phyloP scores from a whole-genome alignment of 2,888 invertebrate genomes.

The Diarsia dahlii region DNA sequence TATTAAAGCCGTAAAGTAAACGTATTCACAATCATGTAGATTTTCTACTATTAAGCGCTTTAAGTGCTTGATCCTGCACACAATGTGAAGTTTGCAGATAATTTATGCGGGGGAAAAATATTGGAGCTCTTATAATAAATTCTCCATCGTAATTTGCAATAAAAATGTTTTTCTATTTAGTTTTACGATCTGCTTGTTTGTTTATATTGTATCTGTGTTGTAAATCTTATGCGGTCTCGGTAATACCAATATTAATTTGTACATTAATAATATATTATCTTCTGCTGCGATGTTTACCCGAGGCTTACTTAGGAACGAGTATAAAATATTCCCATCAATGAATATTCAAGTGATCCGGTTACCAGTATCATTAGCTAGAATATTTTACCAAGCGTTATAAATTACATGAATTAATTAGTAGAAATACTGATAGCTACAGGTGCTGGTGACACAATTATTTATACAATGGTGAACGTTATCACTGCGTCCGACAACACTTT shows the following conservation, averaged over 20 bases:
- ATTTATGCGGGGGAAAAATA: background rate
- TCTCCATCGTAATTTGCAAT: constrained; percentile 21
- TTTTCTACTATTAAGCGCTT: constrained; percentile 1
- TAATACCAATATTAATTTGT: constrained; percentile 12
- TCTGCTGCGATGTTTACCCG: constrained; percentile 9
- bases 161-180: constrained; percentile 38
- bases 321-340: constrained; percentile 25
- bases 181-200: constrained; percentile 40
- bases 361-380: constrained; percentile 59
- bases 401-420: constrained; percentile 62
- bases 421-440: constrained; percentile 61
- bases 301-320: constrained; percentile 1
- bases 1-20: constrained; percentile 35
- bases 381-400: constrained; percentile 54
- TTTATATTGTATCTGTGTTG: background rate
- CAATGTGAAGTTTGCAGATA: background rate
- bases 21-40: constrained; percentile 1
- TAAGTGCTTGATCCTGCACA: constrained; percentile 10
- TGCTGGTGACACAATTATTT: constrained; percentile 58
- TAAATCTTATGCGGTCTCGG: constrained; percentile 8
- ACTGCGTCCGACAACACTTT: constrained; percentile 69
- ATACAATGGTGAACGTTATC: constrained; percentile 54
- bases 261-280: constrained; percentile 13
- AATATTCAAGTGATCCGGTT: constrained; percentile 54
- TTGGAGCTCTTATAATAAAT: constrained; percentile 28